A percentile compares a stretch with the other conserved stretches of the same genome.
phyloP scores from a whole-genome alignment of 2,113 vertebrate species.

The Amphilophus citrinellus region DNA sequence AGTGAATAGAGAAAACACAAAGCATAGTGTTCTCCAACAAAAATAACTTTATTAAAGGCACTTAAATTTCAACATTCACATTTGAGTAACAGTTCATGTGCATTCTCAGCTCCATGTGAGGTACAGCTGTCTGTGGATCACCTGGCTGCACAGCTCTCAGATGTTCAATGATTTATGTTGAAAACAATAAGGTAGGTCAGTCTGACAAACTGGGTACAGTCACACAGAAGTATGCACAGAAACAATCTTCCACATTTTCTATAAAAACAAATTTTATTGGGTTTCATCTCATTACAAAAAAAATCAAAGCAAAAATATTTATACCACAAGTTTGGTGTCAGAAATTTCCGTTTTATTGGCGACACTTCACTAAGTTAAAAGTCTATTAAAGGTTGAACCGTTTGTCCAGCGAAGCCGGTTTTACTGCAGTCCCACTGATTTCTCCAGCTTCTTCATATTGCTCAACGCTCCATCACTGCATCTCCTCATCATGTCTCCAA shows the following conservation, averaged over 20 bases:
- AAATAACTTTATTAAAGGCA: conserved; percentile 55
- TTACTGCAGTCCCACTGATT: conserved; percentile 71
- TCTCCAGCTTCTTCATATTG: conserved; percentile 87
- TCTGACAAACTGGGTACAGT: not conserved
- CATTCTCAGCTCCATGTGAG: not conserved
- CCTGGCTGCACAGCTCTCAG: not conserved
- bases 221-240: not conserved
- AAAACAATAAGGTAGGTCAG: not conserved
- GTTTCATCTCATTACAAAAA: not conserved
- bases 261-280: not conserved
- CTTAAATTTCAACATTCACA: not conserved
- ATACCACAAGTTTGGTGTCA: not conserved
- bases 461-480: conserved; percentile 81
- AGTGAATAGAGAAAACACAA: not conserved
- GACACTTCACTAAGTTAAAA: not conserved
- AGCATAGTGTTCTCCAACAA: not conserved
- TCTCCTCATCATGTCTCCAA: conserved; percentile 74
- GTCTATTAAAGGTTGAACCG: fast-evolving
- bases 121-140: not conserved
- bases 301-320: not conserved
- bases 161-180: not conserved
- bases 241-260: not conserved
- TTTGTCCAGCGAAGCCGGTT: not conserved
- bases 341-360: not conserved
- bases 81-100: not conserved